phyloP scores from a whole-genome alignment of 2,113 vertebrate species.

The Nibea coibor region DNA sequence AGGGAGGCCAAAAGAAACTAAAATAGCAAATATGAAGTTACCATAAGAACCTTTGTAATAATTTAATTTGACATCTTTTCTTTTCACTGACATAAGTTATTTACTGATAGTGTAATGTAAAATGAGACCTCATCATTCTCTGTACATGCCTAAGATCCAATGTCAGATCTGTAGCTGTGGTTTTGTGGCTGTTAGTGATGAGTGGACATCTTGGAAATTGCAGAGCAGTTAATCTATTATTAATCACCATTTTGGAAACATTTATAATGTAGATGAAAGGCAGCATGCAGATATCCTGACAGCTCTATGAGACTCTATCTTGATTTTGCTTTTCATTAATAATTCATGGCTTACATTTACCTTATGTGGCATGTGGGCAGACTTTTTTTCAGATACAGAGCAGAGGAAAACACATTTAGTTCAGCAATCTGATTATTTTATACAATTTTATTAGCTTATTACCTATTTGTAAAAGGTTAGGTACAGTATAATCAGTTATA shows the following conservation, averaged over 20 bases:
- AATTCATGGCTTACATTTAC: slow-evolving; percentile 47
- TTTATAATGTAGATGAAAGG: slow-evolving; percentile 56
- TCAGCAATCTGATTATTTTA: not conserved
- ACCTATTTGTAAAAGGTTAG: too few species aligned
- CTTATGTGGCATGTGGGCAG: not conserved
- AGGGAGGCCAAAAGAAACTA: not conserved
- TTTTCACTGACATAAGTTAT: not conserved
- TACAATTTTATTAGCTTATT: not conserved
- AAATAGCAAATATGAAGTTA: not conserved
- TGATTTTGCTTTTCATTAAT: slow-evolving; percentile 42
- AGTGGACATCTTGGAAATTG: slow-evolving; percentile 67
- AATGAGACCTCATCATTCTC: not conserved
- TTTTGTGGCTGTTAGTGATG: slow-evolving; percentile 56
- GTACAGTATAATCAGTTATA: too few species aligned
- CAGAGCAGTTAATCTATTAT: slow-evolving; percentile 81
- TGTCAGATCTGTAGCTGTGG: slow-evolving; percentile 30
- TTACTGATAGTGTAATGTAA: not conserved
- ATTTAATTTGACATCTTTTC: not conserved
- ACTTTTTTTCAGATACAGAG: not conserved
- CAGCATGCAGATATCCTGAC: slow-evolving; percentile 41
- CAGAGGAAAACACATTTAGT: not conserved
- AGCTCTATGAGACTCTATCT: slow-evolving; percentile 42
- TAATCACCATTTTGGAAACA: slow-evolving; percentile 74
- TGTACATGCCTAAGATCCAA: not conserved
- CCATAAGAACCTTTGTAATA: not conserved